Conservation (phyloP, 2,113 vertebrate species). For the Chloroceryle aenea region DNA sequence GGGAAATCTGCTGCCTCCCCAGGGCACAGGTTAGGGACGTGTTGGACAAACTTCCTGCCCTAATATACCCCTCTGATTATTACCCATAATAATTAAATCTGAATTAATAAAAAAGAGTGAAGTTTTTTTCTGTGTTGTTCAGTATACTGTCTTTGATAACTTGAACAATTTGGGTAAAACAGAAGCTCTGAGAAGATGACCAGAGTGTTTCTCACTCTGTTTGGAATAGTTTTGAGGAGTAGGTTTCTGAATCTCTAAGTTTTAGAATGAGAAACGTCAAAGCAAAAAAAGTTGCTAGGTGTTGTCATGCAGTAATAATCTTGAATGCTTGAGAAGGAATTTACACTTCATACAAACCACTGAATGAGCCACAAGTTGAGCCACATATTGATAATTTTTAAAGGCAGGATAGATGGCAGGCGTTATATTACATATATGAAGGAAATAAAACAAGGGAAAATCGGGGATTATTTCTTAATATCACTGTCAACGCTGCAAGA, state of each 20-base stretch:
- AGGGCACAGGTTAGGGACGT: no score
- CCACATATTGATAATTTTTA: conserved; percentile 39
- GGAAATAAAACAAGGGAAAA: conserved; percentile 29
- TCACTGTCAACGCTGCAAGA: neutral
- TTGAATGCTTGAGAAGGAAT: conserved; percentile 60
- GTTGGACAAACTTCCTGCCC: no score
- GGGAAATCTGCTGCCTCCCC: no score
- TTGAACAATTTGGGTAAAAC: neutral
- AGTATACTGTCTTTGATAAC: neutral
- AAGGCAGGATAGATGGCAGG: conserved; percentile 40
- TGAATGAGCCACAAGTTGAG: conserved; percentile 33
- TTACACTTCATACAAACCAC: conserved; percentile 30
- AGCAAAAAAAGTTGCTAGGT: conserved; percentile 13
- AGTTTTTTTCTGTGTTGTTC: neutral
- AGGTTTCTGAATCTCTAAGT: conserved; percentile 9
- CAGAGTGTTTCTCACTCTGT: neutral
- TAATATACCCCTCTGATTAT: no score
- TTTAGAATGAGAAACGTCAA: conserved; percentile 24
- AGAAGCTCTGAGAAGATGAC: neutral
- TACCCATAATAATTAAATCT: no score
- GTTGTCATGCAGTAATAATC: neutral
- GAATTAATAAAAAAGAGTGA: no score
- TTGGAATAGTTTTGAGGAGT: conserved; percentile 6
- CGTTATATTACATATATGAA: conserved; percentile 13
- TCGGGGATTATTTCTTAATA: neutral